A percentile compares a stretch with the other conserved stretches of the same genome.
Evolutionary conservation across 2,113 vertebrate species (phyloP).

Genomic region (Rhipidura dahli): DNA sequence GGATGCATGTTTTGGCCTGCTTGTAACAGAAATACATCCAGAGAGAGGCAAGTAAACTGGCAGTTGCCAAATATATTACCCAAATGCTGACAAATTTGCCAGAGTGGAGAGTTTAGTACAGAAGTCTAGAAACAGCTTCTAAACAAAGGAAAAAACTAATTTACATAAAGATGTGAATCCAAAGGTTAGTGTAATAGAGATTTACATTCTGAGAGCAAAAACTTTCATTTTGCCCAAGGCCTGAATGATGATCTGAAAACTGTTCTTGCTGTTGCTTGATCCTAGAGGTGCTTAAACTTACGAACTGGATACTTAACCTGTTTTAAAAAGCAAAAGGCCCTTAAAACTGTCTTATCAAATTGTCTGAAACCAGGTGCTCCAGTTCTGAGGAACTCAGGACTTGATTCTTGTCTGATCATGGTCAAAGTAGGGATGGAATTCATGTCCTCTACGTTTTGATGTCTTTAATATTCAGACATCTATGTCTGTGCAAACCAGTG

Average conservation of each 20-base stretch:
- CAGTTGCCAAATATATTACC: neutral
- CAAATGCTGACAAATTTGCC: neutral
- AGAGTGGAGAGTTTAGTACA: neutral
- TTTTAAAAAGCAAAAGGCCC: neutral
- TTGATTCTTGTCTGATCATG: neutral
- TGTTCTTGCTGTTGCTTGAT: neutral
- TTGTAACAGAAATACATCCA: neutral
- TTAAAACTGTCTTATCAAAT: neutral
- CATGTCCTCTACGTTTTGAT: neutral
- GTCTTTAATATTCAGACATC: neutral
- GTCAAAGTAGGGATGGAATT: neutral
- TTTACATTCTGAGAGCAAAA: neutral
- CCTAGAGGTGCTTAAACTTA: neutral
- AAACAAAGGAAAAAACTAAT: neutral
- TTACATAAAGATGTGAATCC: neutral
- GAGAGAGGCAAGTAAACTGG: neutral
- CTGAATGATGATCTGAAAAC: neutral
- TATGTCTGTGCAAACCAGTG: neutral
- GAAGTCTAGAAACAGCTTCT: neutral
- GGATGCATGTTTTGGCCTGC: neutral
- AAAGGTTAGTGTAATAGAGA: neutral
- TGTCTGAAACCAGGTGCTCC: neutral
- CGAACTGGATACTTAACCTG: neutral
- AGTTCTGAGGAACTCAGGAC: neutral
- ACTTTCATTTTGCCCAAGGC: neutral